Conservation (phyloP, 2,113 vertebrate species). For the Callithrix jacchus region DNA sequence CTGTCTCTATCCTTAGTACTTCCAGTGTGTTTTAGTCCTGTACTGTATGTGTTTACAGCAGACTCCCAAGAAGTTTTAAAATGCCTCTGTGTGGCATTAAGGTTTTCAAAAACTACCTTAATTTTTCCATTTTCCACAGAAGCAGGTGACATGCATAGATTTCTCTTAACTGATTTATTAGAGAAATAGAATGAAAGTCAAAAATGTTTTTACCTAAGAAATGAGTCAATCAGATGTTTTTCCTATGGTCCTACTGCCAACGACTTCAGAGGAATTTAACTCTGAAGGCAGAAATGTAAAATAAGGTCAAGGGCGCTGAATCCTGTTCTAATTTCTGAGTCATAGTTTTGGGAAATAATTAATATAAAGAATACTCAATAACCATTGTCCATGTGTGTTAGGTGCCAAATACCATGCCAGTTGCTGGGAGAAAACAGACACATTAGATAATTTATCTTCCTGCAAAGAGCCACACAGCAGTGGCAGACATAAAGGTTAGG, state of each 20-base stretch:
- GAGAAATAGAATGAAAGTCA: background rate
- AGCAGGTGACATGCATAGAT: background rate
- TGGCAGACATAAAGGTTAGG: fast-evolving
- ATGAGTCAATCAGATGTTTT: background rate
- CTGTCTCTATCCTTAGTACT: no score
- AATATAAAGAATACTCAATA: background rate
- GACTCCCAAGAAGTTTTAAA: fast-evolving
- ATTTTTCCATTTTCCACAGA: background rate
- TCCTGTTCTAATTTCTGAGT: background rate
- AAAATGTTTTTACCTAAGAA: background rate
- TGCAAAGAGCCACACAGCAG: background rate
- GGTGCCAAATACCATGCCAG: no score
- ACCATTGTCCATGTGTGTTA: background rate
- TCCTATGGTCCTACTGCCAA: background rate
- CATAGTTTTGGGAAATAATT: background rate
- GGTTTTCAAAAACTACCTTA: background rate
- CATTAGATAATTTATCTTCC: no score
- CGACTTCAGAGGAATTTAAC: background rate
- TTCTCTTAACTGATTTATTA: background rate
- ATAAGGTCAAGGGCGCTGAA: background rate
- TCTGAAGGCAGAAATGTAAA: background rate
- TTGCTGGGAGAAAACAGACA: background rate
- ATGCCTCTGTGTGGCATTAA: background rate
- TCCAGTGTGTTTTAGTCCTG: fast-evolving
- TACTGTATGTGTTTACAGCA: fast-evolving